phyloP scores from a whole-genome alignment of 2,113 vertebrate genomes.

The Psammodynastes pulverulentus region DNA sequence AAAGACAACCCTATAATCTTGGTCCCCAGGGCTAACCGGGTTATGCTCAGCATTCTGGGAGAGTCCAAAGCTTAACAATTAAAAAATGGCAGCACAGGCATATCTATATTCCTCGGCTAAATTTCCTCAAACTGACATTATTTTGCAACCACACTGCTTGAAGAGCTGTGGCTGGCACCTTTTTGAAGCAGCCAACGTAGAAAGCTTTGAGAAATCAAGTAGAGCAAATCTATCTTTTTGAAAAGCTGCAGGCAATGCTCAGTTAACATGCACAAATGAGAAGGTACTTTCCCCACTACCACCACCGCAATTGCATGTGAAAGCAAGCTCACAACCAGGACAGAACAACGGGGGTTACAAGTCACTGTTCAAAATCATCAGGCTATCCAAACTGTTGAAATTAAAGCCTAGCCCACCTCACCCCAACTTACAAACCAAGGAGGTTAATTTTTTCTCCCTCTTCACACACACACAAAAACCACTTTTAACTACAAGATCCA shows the following conservation, averaged over 20 bases:
- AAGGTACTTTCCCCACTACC: neutral
- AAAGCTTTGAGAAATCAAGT: neutral
- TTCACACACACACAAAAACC: neutral
- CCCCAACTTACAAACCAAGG: neutral
- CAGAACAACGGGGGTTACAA: neutral
- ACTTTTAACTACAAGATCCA: neutral
- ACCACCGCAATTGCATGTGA: neutral
- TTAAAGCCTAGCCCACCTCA: neutral
- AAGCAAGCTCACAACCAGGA: neutral
- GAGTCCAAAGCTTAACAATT: constrained; percentile 12
- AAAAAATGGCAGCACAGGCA: neutral
- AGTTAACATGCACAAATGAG: neutral
- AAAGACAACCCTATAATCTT: constrained; percentile 27
- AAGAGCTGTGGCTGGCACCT: neutral
- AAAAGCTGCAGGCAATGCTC: neutral
- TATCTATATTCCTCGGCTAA: neutral
- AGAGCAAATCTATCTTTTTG: neutral
- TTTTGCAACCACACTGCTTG: neutral
- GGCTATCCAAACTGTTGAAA: neutral
- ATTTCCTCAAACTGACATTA: neutral
- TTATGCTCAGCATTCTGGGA: constrained; percentile 53
- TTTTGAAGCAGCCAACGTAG: neutral
- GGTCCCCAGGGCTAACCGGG: constrained; percentile 39
- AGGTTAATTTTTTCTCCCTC: neutral
- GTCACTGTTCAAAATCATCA: neutral